These are phyloP conservation scores for Dendrocincla tyrannina DNA, from an alignment of 2,797 vertebrate species.

Conservation along the genomic window DNA sequence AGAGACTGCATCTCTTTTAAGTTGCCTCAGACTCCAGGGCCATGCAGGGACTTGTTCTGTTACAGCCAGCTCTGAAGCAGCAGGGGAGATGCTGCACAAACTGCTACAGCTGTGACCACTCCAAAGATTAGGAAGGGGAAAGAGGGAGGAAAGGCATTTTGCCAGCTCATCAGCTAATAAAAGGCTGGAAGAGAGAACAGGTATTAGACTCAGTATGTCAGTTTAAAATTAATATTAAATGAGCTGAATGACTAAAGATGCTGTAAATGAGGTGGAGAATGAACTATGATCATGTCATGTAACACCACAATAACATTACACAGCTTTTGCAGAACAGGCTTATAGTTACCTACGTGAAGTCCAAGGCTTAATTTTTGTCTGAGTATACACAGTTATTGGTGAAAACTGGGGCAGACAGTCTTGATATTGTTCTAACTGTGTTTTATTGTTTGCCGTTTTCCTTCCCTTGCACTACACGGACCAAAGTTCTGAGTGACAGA, in stretches of 20 bases:
- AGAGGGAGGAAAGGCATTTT: constrained; percentile 41
- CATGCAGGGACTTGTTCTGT: constrained; percentile 25
- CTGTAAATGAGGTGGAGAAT: background rate
- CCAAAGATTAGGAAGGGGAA: constrained; percentile 37
- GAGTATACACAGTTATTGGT: background rate
- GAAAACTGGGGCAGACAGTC: background rate
- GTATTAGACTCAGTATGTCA: constrained; percentile 8
- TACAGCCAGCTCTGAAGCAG: constrained; percentile 45
- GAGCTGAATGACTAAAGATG: background rate
- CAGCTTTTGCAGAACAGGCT: background rate
- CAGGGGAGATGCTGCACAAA: constrained; percentile 39
- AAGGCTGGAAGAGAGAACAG: constrained; percentile 53
- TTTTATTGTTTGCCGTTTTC: background rate
- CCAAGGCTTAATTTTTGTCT: background rate
- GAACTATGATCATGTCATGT: background rate
- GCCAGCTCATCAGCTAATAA: constrained; percentile 42
- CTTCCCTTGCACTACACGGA: background rate
- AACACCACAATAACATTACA: background rate
- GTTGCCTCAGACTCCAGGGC: constrained; percentile 37
- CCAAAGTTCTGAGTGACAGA: background rate
- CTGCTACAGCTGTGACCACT: constrained; percentile 36
- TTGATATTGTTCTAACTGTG: too few relatives aligned
- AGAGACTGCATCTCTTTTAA: constrained; percentile 20
- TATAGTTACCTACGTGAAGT: fast-evolving
- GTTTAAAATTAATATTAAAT: background rate